A percentile compares a stretch with the other conserved stretches of the same genome.
Evolutionary conservation across 2,888 invertebrate genomes (phyloP).

Genomic region (Dioctria rufipes): DNA sequence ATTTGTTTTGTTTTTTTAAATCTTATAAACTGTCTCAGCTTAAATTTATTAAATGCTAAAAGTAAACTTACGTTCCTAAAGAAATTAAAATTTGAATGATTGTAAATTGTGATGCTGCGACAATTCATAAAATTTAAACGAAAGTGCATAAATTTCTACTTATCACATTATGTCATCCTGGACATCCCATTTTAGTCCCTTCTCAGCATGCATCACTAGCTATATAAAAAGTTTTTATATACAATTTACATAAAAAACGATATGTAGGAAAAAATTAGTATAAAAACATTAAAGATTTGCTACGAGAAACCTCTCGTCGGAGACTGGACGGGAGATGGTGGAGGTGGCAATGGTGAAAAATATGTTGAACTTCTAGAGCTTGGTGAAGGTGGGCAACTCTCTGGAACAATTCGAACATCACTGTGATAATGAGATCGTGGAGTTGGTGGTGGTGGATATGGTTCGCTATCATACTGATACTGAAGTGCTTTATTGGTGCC

Average conservation of each 20-base stretch:
- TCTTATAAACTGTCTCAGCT: too few relatives aligned
- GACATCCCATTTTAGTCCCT: neutral
- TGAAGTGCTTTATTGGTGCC: constrained; percentile 64
- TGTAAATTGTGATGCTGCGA: neutral
- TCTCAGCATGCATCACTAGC: too few relatives aligned
- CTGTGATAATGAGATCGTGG: constrained; percentile 84
- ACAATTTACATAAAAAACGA: constrained; percentile 24
- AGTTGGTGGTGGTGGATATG: constrained; percentile 84
- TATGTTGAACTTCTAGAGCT: constrained; percentile 85
- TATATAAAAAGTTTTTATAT: constrained; percentile 3
- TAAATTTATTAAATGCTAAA: too few relatives aligned
- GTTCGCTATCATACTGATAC: constrained; percentile 78
- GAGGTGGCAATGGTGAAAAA: constrained; percentile 86
- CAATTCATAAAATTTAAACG: constrained; percentile 24
- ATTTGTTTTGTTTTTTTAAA: too few relatives aligned
- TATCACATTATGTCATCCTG: constrained; percentile 36
- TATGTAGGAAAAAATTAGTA: constrained; percentile 28
- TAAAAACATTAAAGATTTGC: constrained; percentile 53
- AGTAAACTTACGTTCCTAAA: too few relatives aligned
- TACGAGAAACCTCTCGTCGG: constrained; percentile 72
- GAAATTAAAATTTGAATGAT: too few relatives aligned
- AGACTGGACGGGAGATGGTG: constrained; percentile 85
- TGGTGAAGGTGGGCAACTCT: constrained; percentile 78
- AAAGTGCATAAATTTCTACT: constrained; percentile 19
- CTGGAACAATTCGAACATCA: constrained; percentile 75